Conservation (phyloP, 2,888 invertebrate genomes). For the Malacosoma neustria region DNA sequence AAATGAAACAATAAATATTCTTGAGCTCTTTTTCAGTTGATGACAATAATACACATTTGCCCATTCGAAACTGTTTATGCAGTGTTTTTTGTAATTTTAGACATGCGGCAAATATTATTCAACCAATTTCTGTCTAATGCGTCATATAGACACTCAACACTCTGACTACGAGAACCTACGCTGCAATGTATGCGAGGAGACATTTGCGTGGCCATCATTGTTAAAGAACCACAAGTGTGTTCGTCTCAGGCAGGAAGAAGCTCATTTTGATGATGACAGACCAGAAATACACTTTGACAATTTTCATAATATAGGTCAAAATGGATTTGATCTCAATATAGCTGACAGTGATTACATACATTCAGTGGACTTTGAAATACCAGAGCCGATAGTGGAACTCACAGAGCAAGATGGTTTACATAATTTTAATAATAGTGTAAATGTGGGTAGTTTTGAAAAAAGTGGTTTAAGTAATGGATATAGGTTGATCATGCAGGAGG, state of each 20-base stretch:
- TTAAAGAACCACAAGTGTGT: constrained; percentile 45
- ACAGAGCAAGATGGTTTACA: constrained; percentile 28
- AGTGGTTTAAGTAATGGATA: constrained; percentile 20
- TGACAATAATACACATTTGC: too few species aligned
- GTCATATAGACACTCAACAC: constrained; percentile 42
- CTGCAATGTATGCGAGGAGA: constrained; percentile 49
- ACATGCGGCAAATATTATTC: constrained; percentile 46
- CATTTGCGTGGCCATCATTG: constrained; percentile 47
- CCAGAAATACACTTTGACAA: constrained; percentile 50
- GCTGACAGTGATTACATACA: constrained; percentile 34
- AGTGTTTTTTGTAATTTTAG: constrained; percentile 37
- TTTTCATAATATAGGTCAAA: constrained; percentile 19
- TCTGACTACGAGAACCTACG: constrained; percentile 24
- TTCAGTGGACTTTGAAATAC: constrained; percentile 49
- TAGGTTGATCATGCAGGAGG: constrained; percentile 50
- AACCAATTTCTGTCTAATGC: constrained; percentile 33
- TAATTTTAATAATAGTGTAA: constrained; percentile 9
- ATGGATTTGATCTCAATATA: constrained; percentile 32
- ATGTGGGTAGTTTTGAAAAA: constrained; percentile 6
- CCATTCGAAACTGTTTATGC: too few species aligned
- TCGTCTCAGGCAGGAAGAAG: constrained; percentile 33
- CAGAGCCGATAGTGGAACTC: constrained; percentile 45
- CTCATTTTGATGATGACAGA: constrained; percentile 43
- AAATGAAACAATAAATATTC: too few species aligned
- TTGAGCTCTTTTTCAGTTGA: too few species aligned